These are phyloP conservation scores for Paramisgurnus dabryanus DNA, from an alignment of 2,113 vertebrate genomes.

Conservation along the genomic window DNA sequence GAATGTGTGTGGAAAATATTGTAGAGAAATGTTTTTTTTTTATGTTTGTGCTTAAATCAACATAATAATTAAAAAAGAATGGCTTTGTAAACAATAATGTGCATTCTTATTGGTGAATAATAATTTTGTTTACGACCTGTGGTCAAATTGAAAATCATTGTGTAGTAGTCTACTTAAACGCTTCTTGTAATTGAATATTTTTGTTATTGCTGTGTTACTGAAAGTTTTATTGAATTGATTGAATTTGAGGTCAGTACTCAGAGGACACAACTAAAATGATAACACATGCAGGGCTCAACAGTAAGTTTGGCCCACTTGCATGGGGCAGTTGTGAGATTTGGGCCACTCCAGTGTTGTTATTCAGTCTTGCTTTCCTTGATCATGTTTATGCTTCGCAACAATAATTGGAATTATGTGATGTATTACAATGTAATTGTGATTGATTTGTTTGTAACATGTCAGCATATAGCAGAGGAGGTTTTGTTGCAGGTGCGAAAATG, in stretches of 20 bases:
- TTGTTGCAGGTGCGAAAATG: too few relatives aligned
- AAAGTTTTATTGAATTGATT: background rate
- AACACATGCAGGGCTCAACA: too few relatives aligned
- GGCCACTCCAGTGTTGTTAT: too few relatives aligned
- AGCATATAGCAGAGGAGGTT: too few relatives aligned
- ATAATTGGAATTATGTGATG: too few relatives aligned
- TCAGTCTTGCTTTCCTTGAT: too few relatives aligned
- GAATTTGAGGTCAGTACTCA: background rate
- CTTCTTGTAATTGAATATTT: background rate
- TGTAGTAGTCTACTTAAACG: background rate
- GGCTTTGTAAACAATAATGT: background rate
- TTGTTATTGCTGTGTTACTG: background rate
- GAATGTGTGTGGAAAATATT: constrained; percentile 17
- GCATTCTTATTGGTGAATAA: background rate
- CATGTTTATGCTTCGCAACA: too few relatives aligned
- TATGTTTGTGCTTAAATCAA: background rate
- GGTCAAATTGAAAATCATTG: too few relatives aligned
- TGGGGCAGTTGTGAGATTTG: too few relatives aligned
- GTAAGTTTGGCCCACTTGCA: too few relatives aligned
- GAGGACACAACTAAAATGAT: background rate
- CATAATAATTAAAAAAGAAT: background rate
- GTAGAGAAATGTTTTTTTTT: constrained; percentile 20
- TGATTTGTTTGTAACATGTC: too few relatives aligned
- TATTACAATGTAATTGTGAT: too few relatives aligned
- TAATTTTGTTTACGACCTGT: background rate